phyloP scores from a whole-genome alignment of 2,888 invertebrate species.

The Acrobeloides nanus region DNA sequence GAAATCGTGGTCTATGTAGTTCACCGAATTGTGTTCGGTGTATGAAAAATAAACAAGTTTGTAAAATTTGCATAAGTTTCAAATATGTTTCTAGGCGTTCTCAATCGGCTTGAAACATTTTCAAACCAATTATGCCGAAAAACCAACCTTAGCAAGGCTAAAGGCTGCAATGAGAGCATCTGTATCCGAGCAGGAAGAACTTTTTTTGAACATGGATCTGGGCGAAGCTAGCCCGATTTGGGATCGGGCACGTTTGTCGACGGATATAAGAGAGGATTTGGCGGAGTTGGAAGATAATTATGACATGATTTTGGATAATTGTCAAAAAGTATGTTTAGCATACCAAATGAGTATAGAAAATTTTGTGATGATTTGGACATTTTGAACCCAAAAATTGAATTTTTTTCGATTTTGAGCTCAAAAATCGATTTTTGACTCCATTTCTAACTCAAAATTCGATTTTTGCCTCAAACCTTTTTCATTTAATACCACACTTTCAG shows the following conservation, averaged over 20 bases:
- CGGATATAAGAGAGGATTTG: conserved; percentile 7
- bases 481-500: conserved; percentile 12
- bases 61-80: conserved; percentile 5
- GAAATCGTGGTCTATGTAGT: conserved; percentile 13
- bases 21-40: conserved; percentile 15
- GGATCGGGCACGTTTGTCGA: conserved; percentile 7
- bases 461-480: too few species aligned
- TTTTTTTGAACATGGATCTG: conserved; percentile 14
- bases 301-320: conserved; percentile 8
- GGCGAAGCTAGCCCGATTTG: conserved; percentile 13
- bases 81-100: conserved; percentile 10
- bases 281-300: conserved; percentile 5
- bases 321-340: conserved; percentile 16
- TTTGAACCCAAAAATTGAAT: not conserved
- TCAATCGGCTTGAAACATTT: conserved; percentile 8
- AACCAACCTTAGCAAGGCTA: conserved; percentile 1
- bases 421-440: too few species aligned
- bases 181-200: conserved; percentile 5
- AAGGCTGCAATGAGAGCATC: conserved; percentile 7
- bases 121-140: not conserved
- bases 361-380: conserved; percentile 1
- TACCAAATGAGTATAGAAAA: too few species aligned
- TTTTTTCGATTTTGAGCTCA: not conserved
- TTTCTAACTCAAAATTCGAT: too few species aligned
- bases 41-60: conserved; percentile 10